Conservation (phyloP, 2,113 vertebrate species). For the Callipepla californica region DNA sequence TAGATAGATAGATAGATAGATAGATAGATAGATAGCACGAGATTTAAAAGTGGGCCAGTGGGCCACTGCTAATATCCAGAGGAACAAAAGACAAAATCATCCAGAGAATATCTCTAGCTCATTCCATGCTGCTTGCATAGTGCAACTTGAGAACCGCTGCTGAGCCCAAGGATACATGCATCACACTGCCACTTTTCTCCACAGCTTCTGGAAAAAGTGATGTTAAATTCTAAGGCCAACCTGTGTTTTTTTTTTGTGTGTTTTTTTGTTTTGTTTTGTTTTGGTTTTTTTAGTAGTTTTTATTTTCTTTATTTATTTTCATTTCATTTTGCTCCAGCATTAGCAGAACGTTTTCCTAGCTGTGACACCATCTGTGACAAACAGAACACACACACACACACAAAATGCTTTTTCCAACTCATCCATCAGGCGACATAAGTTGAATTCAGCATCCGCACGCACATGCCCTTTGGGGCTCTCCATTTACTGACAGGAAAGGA, state of each 20-base stretch:
- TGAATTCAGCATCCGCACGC: neutral
- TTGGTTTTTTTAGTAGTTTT: too few relatives aligned
- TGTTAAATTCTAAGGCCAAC: neutral
- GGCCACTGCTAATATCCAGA: neutral
- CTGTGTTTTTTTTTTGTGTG: neutral
- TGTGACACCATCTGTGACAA: constrained; percentile 6
- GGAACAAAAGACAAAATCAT: neutral
- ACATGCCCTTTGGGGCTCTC: constrained; percentile 1
- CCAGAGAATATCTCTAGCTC: neutral
- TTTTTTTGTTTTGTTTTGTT: too few relatives aligned
- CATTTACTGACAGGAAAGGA: constrained; percentile 51
- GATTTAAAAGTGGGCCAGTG: neutral
- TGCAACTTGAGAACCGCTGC: neutral
- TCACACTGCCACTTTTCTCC: neutral
- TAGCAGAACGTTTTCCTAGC: neutral
- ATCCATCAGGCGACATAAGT: neutral
- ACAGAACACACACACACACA: neutral
- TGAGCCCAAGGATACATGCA: neutral
- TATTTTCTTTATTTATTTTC: neutral
- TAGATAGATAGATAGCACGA: too few relatives aligned
- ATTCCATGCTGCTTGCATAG: neutral
- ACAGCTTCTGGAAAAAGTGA: constrained; percentile 3
- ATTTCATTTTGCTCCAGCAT: neutral
- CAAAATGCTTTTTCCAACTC: constrained; percentile 19
- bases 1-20: too few relatives aligned